Evolutionary conservation across 2,888 invertebrate genomes (phyloP), one percentile per base, ranked within the genome.

Genomic region (Schizotus pectinicornis): DNA sequence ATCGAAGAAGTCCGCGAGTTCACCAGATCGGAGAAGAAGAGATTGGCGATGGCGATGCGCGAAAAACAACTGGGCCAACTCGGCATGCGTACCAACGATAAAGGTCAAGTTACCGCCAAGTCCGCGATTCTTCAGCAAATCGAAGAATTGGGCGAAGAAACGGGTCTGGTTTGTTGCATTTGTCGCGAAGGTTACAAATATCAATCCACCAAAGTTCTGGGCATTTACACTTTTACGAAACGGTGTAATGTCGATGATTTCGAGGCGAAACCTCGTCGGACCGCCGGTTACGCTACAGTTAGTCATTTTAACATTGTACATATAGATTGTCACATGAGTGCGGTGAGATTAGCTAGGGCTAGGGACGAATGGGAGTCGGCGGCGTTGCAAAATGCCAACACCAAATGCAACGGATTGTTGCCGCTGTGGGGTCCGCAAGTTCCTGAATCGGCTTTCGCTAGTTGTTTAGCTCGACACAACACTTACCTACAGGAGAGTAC

Each of bases 351-450:
- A 51, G 80, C 80, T 6, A 67, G 80, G 55, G 78, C 79, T 77
- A 86, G 98, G 56, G 97, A 98, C 72, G 98, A 98, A 79, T 98
- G 98, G 98, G 98, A 98, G 77, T 94, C 95, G 59, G 98, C 98
- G 0, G 95, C 96, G 3, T 82, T 99, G 37, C 98, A 98, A 81
- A 99, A 99, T 80, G 97, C 97, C 1, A 98, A 98, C 75, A 98
- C 98, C 0, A 91, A 93, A 65, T 98, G 98, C 81, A 99, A 99
- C 80, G 98, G 98, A 0, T 81, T 99, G 61, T 82, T 98, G 67
- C 98, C 99, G 0, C 82, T 99, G 43, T 98, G 98, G 95, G 98
- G 98, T 0, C 96, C 97, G 5, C 91, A 93, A 72, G 95, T 96
- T 5, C 90, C 94, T 0, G 95, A 95, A 77, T 91, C 94, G 0